phyloP scores from a whole-genome alignment of 1,140 invertebrate species.

The Hetaerina americana region DNA sequence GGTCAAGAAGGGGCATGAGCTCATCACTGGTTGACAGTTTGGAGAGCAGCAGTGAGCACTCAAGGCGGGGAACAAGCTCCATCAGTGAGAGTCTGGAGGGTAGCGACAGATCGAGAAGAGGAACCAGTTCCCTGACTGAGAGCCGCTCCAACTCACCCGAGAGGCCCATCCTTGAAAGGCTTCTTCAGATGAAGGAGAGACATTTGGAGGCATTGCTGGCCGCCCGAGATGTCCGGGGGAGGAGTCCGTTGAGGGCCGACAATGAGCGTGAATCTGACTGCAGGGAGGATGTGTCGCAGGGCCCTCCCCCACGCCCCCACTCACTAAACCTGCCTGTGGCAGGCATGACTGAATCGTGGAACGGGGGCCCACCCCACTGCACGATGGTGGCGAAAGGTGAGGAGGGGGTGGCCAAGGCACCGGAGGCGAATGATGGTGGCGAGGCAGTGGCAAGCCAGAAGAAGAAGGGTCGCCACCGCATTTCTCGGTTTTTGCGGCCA shows the following conservation, averaged over 20 bases:
- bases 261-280: not conserved
- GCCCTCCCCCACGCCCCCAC: not conserved
- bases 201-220: not conserved
- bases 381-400: constrained; percentile 29
- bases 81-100: too few relatives aligned
- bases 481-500: constrained; percentile 37
- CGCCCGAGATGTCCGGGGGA: not conserved
- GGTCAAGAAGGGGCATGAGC: too few relatives aligned
- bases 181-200: constrained; percentile 27
- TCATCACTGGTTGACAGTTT: too few relatives aligned
- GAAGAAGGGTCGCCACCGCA: constrained; percentile 6
- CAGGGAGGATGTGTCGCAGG: not conserved
- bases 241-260: not conserved
- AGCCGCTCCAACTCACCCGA: constrained; percentile 19
- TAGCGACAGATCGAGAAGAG: not conserved
- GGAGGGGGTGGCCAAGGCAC: constrained; percentile 25
- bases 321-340: not conserved
- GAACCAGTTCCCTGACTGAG: not conserved
- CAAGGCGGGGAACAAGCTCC: too few relatives aligned
- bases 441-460: not conserved
- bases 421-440: constrained; percentile 12
- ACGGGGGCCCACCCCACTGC: too few relatives aligned
- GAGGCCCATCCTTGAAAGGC: constrained; percentile 39
- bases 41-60: too few relatives aligned
- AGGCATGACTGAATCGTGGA: not conserved